Conservation (phyloP, 2,113 vertebrate genomes). For the Erythrolamprus reginae region DNA sequence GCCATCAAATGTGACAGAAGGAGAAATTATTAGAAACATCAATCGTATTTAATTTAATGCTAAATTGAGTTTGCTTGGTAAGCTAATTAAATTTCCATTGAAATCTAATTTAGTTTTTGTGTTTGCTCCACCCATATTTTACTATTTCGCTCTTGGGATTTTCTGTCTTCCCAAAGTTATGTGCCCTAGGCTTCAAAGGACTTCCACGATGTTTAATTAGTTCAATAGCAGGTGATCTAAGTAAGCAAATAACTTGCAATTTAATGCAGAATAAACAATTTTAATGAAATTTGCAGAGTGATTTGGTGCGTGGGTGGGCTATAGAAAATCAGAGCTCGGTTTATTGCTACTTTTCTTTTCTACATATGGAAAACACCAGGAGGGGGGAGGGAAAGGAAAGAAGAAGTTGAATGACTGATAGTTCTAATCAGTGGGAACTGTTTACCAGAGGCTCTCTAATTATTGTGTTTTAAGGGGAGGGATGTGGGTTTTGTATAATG, state of each 20-base stretch:
- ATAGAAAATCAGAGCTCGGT: neutral
- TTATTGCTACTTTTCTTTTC: neutral
- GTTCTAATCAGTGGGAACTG: neutral
- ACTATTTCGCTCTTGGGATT: neutral
- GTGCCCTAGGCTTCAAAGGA: neutral
- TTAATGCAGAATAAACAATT: conserved; percentile 34
- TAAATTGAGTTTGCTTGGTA: neutral
- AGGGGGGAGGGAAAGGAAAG: neutral
- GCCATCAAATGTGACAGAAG: neutral
- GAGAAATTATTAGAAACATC: neutral
- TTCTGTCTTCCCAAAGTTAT: neutral
- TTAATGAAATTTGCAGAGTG: neutral
- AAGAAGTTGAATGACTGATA: neutral
- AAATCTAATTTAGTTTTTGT: neutral
- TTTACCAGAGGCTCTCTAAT: neutral
- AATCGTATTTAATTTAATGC: neutral
- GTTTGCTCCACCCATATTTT: neutral
- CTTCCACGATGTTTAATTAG: conserved; percentile 20
- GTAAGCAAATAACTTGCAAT: conserved; percentile 30
- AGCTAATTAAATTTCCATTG: neutral
- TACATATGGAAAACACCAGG: neutral
- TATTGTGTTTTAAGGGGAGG: neutral
- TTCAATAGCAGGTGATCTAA: conserved; percentile 21
- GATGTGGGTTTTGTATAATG: neutral
- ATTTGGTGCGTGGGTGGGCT: neutral